Evolutionary conservation across 1,140 invertebrate species (phyloP).

Genomic region (Pseudomyrmex concolor): DNA sequence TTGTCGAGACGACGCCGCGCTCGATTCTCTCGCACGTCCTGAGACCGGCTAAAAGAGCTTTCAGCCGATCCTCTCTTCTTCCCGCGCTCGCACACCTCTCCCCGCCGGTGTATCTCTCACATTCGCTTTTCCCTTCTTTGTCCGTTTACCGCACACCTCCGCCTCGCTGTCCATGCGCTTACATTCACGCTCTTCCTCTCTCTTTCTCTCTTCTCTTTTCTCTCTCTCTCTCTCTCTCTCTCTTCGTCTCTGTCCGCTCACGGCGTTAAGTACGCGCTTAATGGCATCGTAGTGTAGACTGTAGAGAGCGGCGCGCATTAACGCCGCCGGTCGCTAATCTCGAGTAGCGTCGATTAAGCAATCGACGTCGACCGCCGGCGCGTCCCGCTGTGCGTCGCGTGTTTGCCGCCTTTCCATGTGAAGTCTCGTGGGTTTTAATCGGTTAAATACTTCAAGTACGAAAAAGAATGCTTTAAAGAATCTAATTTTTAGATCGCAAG

Average conservation of each 20-base stretch:
- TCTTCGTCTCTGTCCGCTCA: conserved; percentile 37
- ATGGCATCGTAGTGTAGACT: conserved; percentile 55
- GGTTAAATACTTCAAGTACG: conserved; percentile 15
- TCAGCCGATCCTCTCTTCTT: conserved; percentile 30
- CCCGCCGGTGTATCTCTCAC: conserved; percentile 8
- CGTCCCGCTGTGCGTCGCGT: conserved; percentile 42
- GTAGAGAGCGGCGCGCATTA: conserved; percentile 54
- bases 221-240: background rate
- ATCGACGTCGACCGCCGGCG: conserved; percentile 61
- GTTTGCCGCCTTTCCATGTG: conserved; percentile 3
- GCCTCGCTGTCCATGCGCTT: background rate
- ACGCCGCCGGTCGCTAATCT: conserved; percentile 63
- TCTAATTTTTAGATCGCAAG: too few species aligned
- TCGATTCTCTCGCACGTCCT: conserved; percentile 44
- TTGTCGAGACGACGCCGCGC: conserved; percentile 54
- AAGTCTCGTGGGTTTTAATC: conserved; percentile 23
- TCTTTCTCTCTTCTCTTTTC: conserved; percentile 25
- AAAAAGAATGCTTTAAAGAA: background rate
- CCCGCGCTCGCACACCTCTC: background rate
- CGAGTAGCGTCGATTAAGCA: conserved; percentile 67
- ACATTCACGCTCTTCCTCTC: conserved; percentile 5
- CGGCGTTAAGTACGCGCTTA: conserved; percentile 66
- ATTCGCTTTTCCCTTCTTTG: conserved; percentile 1
- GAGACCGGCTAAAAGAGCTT: conserved; percentile 55
- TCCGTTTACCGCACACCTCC: background rate